Evolutionary conservation across 2,797 vertebrate species (phyloP).

Genomic region (Adelosebastes latens): DNA sequence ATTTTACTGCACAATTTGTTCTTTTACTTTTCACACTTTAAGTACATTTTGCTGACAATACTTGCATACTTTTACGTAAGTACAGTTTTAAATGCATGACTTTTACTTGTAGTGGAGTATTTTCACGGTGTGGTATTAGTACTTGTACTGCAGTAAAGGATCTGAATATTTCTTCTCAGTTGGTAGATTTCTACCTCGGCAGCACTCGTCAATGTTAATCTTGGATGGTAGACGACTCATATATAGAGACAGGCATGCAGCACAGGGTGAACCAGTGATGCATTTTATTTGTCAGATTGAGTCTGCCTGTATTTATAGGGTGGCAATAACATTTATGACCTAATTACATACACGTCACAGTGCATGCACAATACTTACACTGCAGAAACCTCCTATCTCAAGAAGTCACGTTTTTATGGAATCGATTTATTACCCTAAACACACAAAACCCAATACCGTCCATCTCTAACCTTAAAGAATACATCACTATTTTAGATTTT

Average conservation of each 20-base stretch:
- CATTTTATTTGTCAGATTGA: background rate
- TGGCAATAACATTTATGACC: background rate
- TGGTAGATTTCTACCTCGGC: background rate
- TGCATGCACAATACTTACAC: background rate
- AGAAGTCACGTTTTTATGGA: background rate
- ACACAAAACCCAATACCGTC: background rate
- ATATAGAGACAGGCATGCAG: background rate
- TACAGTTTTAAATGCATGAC: background rate
- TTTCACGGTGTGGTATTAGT: no score
- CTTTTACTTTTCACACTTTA: no score
- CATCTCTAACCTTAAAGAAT: background rate
- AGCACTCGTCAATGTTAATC: background rate
- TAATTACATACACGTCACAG: background rate
- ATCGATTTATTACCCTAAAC: background rate
- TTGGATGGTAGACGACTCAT: background rate
- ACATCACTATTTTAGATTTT: background rate
- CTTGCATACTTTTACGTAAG: no score
- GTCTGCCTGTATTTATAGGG: background rate
- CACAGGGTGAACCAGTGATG: background rate
- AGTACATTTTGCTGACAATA: background rate
- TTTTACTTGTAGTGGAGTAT: no score
- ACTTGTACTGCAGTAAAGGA: no score
- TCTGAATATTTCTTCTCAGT: background rate
- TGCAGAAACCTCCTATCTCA: background rate
- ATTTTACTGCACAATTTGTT: background rate